Evolutionary conservation across 1,140 invertebrate species (phyloP), one percentile per base, ranked within the genome.

Genomic region (Acromyrmex heyeri): DNA sequence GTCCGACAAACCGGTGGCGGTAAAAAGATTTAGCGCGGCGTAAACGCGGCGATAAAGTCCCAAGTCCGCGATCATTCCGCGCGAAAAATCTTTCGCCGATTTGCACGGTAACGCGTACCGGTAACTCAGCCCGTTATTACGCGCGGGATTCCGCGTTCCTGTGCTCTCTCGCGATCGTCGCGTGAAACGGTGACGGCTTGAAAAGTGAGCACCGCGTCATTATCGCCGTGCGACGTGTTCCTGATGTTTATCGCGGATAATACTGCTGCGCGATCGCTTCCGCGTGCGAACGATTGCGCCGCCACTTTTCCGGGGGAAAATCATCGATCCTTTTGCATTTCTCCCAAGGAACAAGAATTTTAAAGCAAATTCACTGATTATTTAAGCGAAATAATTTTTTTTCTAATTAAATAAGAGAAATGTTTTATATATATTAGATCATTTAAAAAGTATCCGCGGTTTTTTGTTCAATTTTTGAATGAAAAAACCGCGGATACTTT

Each of bases 21-120:
- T 90, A 86, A 88, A 90, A 87, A 88, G 81, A 90, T 90, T 90
- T 90, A 90, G 75, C 82, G 64, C 55, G 76, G 62, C 77, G 86
- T 89, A 90, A 90, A 90, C 48, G 59, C 75, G 62, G 53, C 78
- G 85, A 89, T 90, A 87, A 90, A 87, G 57, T 72, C 55, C 10
- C 38, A 24, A 30, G 50, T 48, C 24, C 67, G 5, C 38, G 30
- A 69, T 89, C 86, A 85, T 87, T 87, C 86, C 77, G 73, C 55
- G 62, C 48, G 30, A 64, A 90, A 90, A 87, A 90, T 90, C 83
- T 78, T 34, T 69, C 59, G 50, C 14, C 55, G 76, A 86, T 87
- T 86, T 82, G 62, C 18, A 12, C 34, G 64, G 27, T 2, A 1
- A 16, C 30, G 62, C 38, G 4, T 44, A 21, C 64, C 64, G 64